Evolutionary conservation across 1,140 invertebrate genomes (phyloP), one percentile per base, ranked within the genome.

Genomic region (Camponotus pennsylvanicus): DNA sequence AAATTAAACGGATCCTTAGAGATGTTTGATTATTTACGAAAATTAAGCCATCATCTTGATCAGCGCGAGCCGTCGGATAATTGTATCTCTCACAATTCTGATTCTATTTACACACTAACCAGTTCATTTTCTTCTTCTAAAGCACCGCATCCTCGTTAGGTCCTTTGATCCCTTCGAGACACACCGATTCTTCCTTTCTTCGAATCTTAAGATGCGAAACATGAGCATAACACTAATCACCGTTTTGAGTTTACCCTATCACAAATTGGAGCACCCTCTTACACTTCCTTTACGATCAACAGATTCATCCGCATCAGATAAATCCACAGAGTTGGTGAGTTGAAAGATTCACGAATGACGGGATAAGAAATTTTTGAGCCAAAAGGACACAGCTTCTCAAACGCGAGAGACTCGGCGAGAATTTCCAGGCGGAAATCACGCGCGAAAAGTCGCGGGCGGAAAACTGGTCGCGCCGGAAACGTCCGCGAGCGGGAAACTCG

Each of bases 401-500:
- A 67, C 37, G 13, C 34, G 18, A 9, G 18, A 40, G 9, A 40
- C n/a, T 40, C 15, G 3, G 27, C n/a, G 11, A 13, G 45, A 15
- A 49, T 49, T 15, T 15, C 45, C 11, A 49, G 13, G 18, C 55
- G 57, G 45, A n/a, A 69, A 27, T 52, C 34, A 34, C 64, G 67
- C 82, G 82, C 34, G 85, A 75, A 57, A 69, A 70, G n/a, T 57
- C 61, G 63, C 86, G 79, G 71, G 85, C 63, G 64, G 86, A 73
- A 87, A 86, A 86, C 67, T 85, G 84, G 76, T 79, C 45, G 86
- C 76, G 67, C 21, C 78, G 66, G 67, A 59, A 64, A 40, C 8
- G 1, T 52, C 13, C 59, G n/a, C 49, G 49, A 21, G 59, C 76
- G 87, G 71, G 52, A 76, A 85, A 66, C 40, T 63, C 66, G 45